Base-by-base conservation (phyloP, 2,888 invertebrate genomes). In the Drosophila heteroneura region DNA sequence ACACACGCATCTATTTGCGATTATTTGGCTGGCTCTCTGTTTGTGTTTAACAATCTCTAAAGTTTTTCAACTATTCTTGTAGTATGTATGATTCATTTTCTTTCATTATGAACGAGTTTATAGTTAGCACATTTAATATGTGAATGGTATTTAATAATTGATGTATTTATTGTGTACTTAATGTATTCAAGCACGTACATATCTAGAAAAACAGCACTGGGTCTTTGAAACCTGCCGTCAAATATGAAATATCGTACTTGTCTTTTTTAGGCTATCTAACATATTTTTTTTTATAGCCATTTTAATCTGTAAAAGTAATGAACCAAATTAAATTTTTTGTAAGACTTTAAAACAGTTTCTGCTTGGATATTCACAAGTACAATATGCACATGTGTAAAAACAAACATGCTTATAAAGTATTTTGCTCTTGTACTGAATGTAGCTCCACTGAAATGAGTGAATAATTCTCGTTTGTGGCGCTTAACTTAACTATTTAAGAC, bases 41-140 rank as follows among this genome's bases (percentile, higher is more conserved):
- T 16, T 70, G 51, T 63, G 70, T 67, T 83, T 72, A 85, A 85
- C 86, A 85, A 71, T 72, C 54, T 76, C 81, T 82, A 80, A 66
- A 67, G 62, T 74, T 61, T 65, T 54, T 81, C 67, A 72, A 72
- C 79, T 81, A 81, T 72, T 62, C 32, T 74, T 74, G 51, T 56
- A 26, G 57, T 57, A 39, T 10, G 37, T 74, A 73, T 52, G 61
- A 52, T 30, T 74, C 60, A 51, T 51, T 52, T 51, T 58, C 32
- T 47, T 63, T 58, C 44, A 68, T 53, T 79, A 74, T 76, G 74
- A 74, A 76, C 76, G 76, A 61, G 58, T 66, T 63, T 61, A 74
- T 57, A 39, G 39, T 68, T 81, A 61, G 80, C 77, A 76, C 80
- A 80, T 66, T 69, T 64, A 75, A 53, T 76, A 75, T 80, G 81